A percentile compares a stretch with the other conserved stretches of the same genome.
phyloP scores from a whole-genome alignment of 2,888 invertebrate genomes.

The Ophion ellenae region DNA sequence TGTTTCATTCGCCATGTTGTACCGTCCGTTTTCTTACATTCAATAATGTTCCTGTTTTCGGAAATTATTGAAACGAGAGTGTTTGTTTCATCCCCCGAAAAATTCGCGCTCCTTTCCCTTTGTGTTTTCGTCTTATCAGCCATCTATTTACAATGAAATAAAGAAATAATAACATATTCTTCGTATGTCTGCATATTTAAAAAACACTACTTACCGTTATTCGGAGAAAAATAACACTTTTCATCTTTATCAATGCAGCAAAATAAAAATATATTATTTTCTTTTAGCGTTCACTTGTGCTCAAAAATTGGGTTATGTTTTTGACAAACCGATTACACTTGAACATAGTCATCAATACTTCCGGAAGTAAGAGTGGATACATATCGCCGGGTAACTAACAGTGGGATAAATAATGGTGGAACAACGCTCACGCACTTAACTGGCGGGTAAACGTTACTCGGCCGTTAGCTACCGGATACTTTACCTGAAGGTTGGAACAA shows the following conservation, averaged over 20 bases:
- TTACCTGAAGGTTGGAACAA: too few species aligned
- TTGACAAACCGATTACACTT: background rate
- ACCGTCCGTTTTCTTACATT: conserved; percentile 22
- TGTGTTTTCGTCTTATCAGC: background rate
- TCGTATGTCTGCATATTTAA: background rate
- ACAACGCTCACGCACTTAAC: conserved; percentile 32
- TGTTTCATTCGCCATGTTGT: conserved; percentile 18
- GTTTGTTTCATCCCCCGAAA: conserved; percentile 5
- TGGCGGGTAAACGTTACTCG: too few species aligned
- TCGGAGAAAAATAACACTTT: background rate
- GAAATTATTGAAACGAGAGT: background rate
- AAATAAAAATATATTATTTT: background rate
- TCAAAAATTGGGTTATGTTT: background rate
- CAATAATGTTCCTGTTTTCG: conserved; percentile 2
- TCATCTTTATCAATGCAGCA: background rate
- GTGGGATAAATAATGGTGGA: conserved; percentile 3
- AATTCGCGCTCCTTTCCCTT: conserved; percentile 21
- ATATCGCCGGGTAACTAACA: conserved; percentile 14
- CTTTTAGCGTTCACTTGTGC: background rate
- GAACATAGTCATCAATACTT: conserved; percentile 1
- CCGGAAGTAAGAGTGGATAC: conserved; percentile 1
- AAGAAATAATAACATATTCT: background rate
- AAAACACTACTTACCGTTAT: conserved; percentile 4
- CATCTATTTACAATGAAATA: background rate
- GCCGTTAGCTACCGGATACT: too few species aligned